Evolutionary conservation across 2,888 invertebrate species (phyloP), one percentile per base, ranked within the genome.

Genomic region (Cyrtodaria siliqua): DNA sequence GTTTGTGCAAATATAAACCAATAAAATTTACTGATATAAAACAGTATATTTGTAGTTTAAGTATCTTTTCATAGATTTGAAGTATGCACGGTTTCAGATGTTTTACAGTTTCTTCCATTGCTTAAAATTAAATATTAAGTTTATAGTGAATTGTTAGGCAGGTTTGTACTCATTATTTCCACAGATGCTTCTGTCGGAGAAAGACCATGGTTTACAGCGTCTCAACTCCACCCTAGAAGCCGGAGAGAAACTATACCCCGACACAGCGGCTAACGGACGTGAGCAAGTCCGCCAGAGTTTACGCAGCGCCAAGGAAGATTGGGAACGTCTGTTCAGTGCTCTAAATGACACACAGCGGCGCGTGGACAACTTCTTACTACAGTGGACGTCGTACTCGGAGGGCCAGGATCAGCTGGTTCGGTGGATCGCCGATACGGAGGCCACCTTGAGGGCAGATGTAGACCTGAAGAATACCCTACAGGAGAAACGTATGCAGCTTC

Each of bases 341-440:
- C 94, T 97, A 26, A 97, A 97, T 90, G 95, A 96, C 91, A 95
- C 96, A 0, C 95, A 97, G 80, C 95, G 97, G 63, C 96, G 96
- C 86, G 94, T 98, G 23, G 96, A 97, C 93, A 95, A 96, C 0
- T 97, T 96, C 93, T 95, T 97, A 67, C 96, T 98, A 92, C 97
- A 96, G 87, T 98, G 97, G 97, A 96, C 96, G 12, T 97, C 97
- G 0, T 98, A 97, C 90, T 97, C 97, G 91, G 97, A 98, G 87
- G 96, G 96, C 82, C 95, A 96, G 24, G 96, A 96, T 68, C 95
- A 95, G 47, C 95, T 98, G 2, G 95, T 96, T 82, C 94, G 94
- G 57, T 98, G 98, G 98, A 92, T 98, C 66, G 94, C 95, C 16
- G 94, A 95, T 56, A 95, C 96, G 2, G 97, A 97, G 89, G 94